Conservation (phyloP, 2,113 vertebrate species). For the Dicaeum eximium region DNA sequence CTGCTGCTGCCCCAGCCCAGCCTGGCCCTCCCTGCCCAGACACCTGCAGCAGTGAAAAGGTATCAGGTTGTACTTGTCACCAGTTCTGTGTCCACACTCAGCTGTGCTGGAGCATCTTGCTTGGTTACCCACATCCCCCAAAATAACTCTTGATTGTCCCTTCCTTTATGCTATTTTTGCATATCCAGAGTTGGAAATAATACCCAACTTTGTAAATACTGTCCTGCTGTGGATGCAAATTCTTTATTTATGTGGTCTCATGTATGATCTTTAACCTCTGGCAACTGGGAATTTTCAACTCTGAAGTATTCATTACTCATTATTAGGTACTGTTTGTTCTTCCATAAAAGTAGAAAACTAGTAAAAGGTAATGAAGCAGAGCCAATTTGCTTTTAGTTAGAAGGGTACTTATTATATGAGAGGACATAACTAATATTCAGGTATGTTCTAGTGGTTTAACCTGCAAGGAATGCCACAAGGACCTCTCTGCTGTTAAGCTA, state of each 20-base stretch:
- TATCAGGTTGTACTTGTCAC: fast-evolving
- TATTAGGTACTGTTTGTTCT: conserved; percentile 32
- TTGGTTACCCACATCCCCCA: neutral
- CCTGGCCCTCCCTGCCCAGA: fast-evolving
- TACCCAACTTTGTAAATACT: neutral
- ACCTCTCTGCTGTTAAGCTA: neutral
- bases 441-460: neutral
- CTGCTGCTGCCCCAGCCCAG: neutral
- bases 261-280: neutral
- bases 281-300: neutral
- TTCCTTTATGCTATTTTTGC: neutral
- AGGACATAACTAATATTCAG: conserved; percentile 2
- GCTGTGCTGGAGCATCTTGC: neutral
- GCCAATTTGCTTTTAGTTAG: neutral
- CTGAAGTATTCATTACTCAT: conserved; percentile 10
- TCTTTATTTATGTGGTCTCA: neutral
- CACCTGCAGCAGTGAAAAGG: neutral
- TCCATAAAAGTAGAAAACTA: neutral
- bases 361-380: conserved; percentile 45
- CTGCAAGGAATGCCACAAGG: neutral
- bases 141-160: fast-evolving
- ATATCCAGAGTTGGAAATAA: neutral
- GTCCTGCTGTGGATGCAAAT: neutral
- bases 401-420: neutral
- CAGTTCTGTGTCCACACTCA: neutral